A percentile compares a stretch with the other conserved stretches of the same genome.
Conservation (phyloP, 2,113 vertebrate species). For the Platycercus adscitus region DNA sequence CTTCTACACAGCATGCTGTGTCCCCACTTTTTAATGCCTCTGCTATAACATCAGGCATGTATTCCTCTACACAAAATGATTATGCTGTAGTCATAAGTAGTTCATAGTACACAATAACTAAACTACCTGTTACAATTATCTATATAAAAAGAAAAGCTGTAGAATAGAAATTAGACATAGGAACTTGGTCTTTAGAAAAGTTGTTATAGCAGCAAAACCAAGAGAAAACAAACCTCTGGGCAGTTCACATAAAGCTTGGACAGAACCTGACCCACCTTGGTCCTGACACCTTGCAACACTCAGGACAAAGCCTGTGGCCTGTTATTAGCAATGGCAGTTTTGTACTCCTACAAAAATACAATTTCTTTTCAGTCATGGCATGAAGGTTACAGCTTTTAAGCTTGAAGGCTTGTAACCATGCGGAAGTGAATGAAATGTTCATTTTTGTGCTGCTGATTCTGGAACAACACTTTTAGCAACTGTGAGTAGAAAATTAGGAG, state of each 20-base stretch:
- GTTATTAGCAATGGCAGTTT: not conserved
- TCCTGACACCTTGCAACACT: not conserved
- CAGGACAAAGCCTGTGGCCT: not conserved
- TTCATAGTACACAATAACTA: not conserved
- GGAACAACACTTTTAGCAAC: slow-evolving; percentile 3
- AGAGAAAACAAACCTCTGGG: not conserved
- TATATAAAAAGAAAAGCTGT: not conserved
- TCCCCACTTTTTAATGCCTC: not conserved
- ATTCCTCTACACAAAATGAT: not conserved
- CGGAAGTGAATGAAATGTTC: not conserved
- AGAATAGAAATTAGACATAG: not conserved
- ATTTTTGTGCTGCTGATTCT: slow-evolving; percentile 1
- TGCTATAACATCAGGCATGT: not conserved
- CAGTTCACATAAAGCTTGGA: not conserved
- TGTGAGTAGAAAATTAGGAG: slow-evolving; percentile 1
- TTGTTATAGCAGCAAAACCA: not conserved
- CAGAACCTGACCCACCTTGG: not conserved
- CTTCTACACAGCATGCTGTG: not conserved
- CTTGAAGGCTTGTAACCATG: not conserved
- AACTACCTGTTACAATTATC: not conserved
- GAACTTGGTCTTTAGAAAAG: not conserved
- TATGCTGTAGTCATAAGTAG: not conserved
- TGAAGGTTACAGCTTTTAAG: not conserved
- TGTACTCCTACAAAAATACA: not conserved
- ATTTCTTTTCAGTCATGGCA: not conserved